Percentiles rank a stretch among this genome's conserved stretches.
These are phyloP conservation scores for Capitella teleta DNA, from an alignment of 1,140 invertebrate species.

Conservation along the genomic window DNA sequence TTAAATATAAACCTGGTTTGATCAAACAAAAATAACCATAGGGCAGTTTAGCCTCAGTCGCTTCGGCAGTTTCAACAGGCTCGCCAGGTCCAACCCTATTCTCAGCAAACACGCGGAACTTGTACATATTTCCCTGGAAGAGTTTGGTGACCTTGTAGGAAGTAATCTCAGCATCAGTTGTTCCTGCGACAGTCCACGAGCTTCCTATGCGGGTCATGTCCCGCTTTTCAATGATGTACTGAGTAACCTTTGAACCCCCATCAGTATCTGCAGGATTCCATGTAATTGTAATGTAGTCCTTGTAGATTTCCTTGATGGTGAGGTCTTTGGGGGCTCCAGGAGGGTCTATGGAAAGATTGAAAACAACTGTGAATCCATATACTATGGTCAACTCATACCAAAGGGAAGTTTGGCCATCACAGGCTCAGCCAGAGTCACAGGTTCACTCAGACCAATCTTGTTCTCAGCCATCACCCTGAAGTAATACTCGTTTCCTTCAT, in stretches of 20 bases:
- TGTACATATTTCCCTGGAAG: slow-evolving; percentile 77
- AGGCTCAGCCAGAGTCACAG: slow-evolving; percentile 58
- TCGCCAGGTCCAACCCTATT: slow-evolving; percentile 68
- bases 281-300: slow-evolving; percentile 50
- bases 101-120: slow-evolving; percentile 78
- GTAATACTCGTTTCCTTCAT: slow-evolving; percentile 75
- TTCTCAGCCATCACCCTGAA: slow-evolving; percentile 89
- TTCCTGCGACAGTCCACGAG: slow-evolving; percentile 19
- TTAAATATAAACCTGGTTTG: background rate
- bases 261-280: slow-evolving; percentile 87
- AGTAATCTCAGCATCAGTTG: slow-evolving; percentile 20
- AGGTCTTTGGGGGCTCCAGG: slow-evolving; percentile 14
- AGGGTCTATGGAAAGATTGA: slow-evolving; percentile 7
- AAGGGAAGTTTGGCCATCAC: slow-evolving; percentile 27
- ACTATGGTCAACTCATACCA: slow-evolving; percentile 14
- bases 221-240: slow-evolving; percentile 12
- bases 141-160: slow-evolving; percentile 59
- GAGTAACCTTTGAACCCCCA: slow-evolving; percentile 80
- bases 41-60: slow-evolving; percentile 35
- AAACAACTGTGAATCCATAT: background rate
- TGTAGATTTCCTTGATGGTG: slow-evolving; percentile 8
- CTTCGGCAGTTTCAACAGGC: slow-evolving; percentile 64
- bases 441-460: slow-evolving; percentile 75
- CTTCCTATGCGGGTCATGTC: slow-evolving; percentile 4
- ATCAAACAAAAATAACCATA: slow-evolving; percentile 26